Base-by-base conservation (phyloP, 2,888 invertebrate genomes). In the Lasioglossum vierecki region DNA sequence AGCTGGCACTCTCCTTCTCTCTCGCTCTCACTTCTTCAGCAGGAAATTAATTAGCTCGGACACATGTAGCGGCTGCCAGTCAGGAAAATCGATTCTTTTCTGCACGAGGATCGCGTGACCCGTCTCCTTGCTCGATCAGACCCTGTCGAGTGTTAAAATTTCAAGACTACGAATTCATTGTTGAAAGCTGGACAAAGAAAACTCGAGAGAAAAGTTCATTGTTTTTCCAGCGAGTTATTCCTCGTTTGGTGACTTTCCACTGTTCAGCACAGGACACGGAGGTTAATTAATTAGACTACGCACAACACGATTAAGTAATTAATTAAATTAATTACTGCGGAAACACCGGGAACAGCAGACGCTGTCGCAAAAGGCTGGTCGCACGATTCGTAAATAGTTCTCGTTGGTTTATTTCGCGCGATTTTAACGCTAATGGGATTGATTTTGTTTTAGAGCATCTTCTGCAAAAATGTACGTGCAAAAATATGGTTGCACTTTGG, bases 11-110 rank as follows among this genome's bases (percentile, higher is more conserved):
- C 26, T 11, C 57, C 4, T 22, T 57, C 22, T 57, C n/a, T 57
- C 57, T 57, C 57, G n/a, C 11, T 26, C 4, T 46, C 71, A 8
- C 26, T 13, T 26, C 46, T 46, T 15, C 46, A 73, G 35, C 49
- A 49, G 73, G 73, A 73, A 73, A 73, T 73, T 73, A 73, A 73
- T 73, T 49, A 49, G 49, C 26, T 26, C 49, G 49, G 73, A 73
- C 73, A 49, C 73, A 22, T 49, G 73, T 73, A 49, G 44, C 71
- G 26, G 44, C 26, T 22, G 73, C 49, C 18, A 9, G 73, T 22
- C 18, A 11, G 49, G 73, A 30, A 49, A 73, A 49, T 73, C 73
- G 73, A 73, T 73, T 73, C 73, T 73, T 73, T 49, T 46, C 44
- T 3, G 71, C 73, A 5, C 49, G 73, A 4, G 73, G 30, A 46